Evolutionary conservation across 2,113 vertebrate genomes (phyloP).

Genomic region (Verasper variegatus): DNA sequence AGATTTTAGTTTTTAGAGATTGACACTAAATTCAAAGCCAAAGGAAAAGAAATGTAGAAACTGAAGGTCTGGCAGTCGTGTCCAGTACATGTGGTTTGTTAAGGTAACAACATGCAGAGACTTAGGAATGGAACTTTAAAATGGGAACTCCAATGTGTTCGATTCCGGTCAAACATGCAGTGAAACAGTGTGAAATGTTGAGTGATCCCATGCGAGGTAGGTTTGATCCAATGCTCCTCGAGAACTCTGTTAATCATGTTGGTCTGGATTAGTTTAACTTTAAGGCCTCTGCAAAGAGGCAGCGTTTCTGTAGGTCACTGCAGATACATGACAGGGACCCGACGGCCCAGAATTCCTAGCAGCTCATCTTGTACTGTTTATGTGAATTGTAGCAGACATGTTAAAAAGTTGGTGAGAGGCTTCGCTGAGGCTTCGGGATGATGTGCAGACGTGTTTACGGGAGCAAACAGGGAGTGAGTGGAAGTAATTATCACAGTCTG

Average conservation of each 20-base stretch:
- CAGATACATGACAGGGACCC: background rate
- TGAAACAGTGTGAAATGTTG: slow-evolving; percentile 11
- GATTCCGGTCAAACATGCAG: slow-evolving; percentile 19
- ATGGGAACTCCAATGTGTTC: slow-evolving; percentile 15
- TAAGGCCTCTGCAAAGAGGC: background rate
- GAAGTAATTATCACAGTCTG: slow-evolving; percentile 39
- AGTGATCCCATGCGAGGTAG: slow-evolving; percentile 39
- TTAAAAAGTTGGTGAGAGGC: slow-evolving; percentile 10
- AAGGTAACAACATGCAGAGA: slow-evolving; percentile 15
- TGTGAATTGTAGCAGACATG: slow-evolving; percentile 13
- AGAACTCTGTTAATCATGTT: slow-evolving; percentile 3
- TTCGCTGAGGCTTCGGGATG: slow-evolving; percentile 4
- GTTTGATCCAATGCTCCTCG: slow-evolving; percentile 45
- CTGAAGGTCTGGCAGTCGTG: background rate
- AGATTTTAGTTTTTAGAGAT: background rate
- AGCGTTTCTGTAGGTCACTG: background rate
- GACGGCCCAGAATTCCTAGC: slow-evolving; percentile 3
- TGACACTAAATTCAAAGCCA: background rate
- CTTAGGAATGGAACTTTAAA: slow-evolving; percentile 3
- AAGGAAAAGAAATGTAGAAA: background rate
- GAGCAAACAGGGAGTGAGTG: slow-evolving; percentile 15
- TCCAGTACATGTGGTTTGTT: background rate
- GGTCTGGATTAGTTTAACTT: background rate
- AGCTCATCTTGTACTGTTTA: slow-evolving; percentile 12
- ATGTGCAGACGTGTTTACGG: slow-evolving; percentile 27